Conservation (phyloP, 2,113 vertebrate genomes). For the Myocastor coypus region DNA sequence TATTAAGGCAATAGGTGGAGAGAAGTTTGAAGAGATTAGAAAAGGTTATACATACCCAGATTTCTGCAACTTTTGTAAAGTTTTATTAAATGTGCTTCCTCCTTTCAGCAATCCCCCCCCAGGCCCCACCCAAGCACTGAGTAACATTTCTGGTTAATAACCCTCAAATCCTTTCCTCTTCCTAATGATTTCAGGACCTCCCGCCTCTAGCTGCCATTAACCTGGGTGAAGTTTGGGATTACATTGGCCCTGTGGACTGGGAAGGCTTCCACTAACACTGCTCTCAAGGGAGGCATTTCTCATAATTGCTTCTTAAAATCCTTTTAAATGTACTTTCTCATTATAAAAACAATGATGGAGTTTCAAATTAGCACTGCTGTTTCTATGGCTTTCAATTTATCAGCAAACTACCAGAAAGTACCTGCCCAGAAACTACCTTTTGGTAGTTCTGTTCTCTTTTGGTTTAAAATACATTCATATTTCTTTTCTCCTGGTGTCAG, state of each 20-base stretch:
- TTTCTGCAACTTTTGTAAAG: not conserved
- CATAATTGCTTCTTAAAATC: conserved; percentile 58
- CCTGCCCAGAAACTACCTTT: not conserved
- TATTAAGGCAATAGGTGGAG: conserved; percentile 59
- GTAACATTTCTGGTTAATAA: not conserved
- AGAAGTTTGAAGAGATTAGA: not conserved
- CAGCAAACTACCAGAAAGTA: not conserved
- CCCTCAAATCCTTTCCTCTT: not conserved
- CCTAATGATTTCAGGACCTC: not conserved
- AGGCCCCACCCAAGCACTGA: not conserved
- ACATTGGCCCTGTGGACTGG: not conserved
- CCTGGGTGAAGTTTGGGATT: not conserved
- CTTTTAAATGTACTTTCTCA: not conserved
- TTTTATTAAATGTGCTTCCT: not conserved
- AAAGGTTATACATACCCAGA: not conserved
- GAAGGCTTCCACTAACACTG: not conserved
- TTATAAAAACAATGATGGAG: conserved; percentile 37
- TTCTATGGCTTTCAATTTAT: conserved; percentile 53
- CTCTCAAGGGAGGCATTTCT: not conserved
- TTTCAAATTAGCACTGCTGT: not conserved
- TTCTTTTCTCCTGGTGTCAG: not conserved
- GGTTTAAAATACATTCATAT: not conserved
- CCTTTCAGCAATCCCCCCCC: not conserved
- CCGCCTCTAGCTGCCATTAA: not conserved
- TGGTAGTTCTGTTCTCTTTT: not conserved